phyloP scores from a whole-genome alignment of 2,888 invertebrate genomes.

The Alcis repandata region DNA sequence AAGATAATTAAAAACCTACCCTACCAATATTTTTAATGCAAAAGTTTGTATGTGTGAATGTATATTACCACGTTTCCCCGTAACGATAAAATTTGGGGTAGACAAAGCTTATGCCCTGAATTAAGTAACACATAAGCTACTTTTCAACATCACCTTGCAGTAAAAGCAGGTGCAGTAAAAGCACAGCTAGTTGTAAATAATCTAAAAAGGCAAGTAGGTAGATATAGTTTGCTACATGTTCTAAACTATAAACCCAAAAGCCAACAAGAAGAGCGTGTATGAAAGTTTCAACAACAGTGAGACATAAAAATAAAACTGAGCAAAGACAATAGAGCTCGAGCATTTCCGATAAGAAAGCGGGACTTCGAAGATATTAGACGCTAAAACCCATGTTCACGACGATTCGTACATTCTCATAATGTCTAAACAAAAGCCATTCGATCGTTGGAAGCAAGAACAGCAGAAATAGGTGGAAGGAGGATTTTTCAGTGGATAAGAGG shows the following conservation, averaged over 20 bases:
- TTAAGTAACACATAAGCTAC: too few species aligned
- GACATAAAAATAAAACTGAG: slow-evolving; percentile 47
- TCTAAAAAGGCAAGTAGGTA: neutral
- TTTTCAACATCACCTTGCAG: too few species aligned
- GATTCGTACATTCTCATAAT: slow-evolving; percentile 73
- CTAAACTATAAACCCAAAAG: slow-evolving; percentile 23
- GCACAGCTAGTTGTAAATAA: neutral
- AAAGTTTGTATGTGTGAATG: too few species aligned
- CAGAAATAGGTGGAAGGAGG: slow-evolving; percentile 16
- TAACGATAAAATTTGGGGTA: too few species aligned
- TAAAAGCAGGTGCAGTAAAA: neutral
- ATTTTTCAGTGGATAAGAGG: neutral
- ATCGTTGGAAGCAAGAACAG: slow-evolving; percentile 61
- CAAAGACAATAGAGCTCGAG: slow-evolving; percentile 53
- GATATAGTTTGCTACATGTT: neutral
- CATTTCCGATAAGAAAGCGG: slow-evolving; percentile 64
- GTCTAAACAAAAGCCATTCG: slow-evolving; percentile 75
- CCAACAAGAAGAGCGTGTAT: slow-evolving; percentile 20
- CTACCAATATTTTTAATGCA: too few species aligned
- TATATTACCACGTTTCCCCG: too few species aligned
- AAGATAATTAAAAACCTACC: too few species aligned
- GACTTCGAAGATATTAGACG: slow-evolving; percentile 60
- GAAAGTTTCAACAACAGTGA: slow-evolving; percentile 43
- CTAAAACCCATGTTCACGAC: slow-evolving; percentile 67
- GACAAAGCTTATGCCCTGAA: too few species aligned